Evolutionary conservation across 2,113 vertebrate genomes (phyloP), one percentile per base, ranked within the genome.

Genomic region (Centrocercus urophasianus): DNA sequence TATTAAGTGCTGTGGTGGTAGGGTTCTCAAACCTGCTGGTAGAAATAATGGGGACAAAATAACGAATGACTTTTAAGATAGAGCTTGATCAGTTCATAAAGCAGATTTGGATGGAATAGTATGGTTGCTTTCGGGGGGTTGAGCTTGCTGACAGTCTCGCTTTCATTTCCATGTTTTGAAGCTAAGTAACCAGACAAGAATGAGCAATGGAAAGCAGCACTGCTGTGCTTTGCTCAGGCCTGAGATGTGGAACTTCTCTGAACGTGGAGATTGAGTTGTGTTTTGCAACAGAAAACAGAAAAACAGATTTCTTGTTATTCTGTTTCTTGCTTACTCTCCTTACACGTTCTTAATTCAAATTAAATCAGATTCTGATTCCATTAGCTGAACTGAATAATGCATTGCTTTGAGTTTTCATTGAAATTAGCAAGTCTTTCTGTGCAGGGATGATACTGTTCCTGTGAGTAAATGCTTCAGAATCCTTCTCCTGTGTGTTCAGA

Each of bases 341-440:
- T 77, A 67, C 25, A 83, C 22, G n/a, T 74, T 74, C 64, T 86
- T 91, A 89, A 95, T 86, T 95, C 42, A 95, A 91, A 91, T 95
- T 89, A 71, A 91, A 83, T 86, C 93, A 72, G 60, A 28, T 57
- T 81, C 42, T 59, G 56, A 52, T 86, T 74, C 87, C 12, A 24
- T 91, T 93, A 93, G 69, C 65, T 74, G 52, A 85, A 36, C 52
- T 93, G 94, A 95, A 93, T 95, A 95, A 95, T 95, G 83, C 80
- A 91, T 91, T 38, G 11, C 72, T 77, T 25, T 36, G 45, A 67
- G 61, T 83, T 89, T 80, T 86, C 60, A 67, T 6, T 81, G 85
- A 91, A 93, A 93, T 86, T 73, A 95, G 47, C 56, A 56, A 77
- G 76, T 54, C 83, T 95, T 13, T 88, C 89, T 60, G 71, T 72